phyloP scores from a whole-genome alignment of 1,140 invertebrate species.

The Temnothorax curvispinosus region DNA sequence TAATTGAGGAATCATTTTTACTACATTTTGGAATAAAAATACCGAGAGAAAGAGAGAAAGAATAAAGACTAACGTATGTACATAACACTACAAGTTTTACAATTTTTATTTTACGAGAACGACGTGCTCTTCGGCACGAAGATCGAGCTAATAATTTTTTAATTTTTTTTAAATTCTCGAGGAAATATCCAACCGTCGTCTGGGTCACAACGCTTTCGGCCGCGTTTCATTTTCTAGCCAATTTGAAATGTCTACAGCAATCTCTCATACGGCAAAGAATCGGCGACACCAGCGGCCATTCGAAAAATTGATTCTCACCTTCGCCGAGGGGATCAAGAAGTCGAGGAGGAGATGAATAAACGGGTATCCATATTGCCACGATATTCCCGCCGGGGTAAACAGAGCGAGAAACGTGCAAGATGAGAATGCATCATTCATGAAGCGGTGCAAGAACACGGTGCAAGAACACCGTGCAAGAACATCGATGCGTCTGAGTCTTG shows the following conservation, averaged over 20 bases:
- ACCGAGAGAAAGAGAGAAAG: background rate
- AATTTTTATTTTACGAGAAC: background rate
- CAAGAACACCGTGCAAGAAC: background rate
- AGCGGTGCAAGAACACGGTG: slow-evolving; percentile 8
- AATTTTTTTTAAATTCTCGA: background rate
- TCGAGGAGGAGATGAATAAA: background rate
- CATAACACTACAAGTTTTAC: background rate
- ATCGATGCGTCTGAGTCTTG: slow-evolving; percentile 12
- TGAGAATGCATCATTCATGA: slow-evolving; percentile 63
- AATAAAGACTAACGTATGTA: background rate
- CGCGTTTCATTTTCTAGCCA: slow-evolving; percentile 12
- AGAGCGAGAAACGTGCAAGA: slow-evolving; percentile 27
- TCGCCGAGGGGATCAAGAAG: background rate
- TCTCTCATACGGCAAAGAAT: background rate
- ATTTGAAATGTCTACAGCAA: slow-evolving; percentile 23
- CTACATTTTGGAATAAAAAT: background rate
- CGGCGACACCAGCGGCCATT: background rate
- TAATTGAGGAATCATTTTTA: background rate
- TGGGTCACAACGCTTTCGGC: no score
- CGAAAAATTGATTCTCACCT: slow-evolving; percentile 38
- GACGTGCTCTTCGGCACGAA: background rate
- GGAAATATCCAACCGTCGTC: background rate
- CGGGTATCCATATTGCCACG: slow-evolving; percentile 34
- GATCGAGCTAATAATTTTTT: background rate
- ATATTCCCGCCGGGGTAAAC: slow-evolving; percentile 28